Percentiles rank a stretch among this genome's conserved stretches.
phyloP scores from a whole-genome alignment of 2,888 invertebrate species.

The Leucoma salicis region DNA sequence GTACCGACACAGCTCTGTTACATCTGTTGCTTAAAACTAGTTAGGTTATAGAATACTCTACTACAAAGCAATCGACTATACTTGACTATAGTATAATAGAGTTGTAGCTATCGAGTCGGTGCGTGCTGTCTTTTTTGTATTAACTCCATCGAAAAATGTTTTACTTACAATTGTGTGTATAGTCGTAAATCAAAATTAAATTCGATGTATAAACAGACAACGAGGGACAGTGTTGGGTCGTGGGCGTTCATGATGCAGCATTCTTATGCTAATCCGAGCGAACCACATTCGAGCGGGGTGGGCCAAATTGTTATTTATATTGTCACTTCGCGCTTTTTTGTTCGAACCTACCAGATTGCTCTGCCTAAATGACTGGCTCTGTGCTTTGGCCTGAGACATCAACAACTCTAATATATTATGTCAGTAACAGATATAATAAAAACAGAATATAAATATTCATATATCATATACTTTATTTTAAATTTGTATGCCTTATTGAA shows the following conservation, averaged over 20 bases:
- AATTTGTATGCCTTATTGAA: no score
- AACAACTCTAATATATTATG: background rate
- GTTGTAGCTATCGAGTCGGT: conserved; percentile 8
- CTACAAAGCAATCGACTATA: no score
- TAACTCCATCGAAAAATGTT: conserved; percentile 50
- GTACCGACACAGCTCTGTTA: no score
- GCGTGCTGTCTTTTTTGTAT: conserved; percentile 34
- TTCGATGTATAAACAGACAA: conserved; percentile 78
- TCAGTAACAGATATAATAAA: conserved; percentile 10
- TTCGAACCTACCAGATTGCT: conserved; percentile 55
- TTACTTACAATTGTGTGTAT: conserved; percentile 72
- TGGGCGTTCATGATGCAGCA: conserved; percentile 76
- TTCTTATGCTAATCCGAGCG: conserved; percentile 80
- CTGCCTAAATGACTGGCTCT: conserved; percentile 60
- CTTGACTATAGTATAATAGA: conserved; percentile 7
- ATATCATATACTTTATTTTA: background rate
- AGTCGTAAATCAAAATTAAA: conserved; percentile 81
- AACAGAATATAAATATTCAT: conserved; percentile 2
- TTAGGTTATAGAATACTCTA: no score
- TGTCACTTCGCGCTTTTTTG: conserved; percentile 78
- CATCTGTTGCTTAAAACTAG: no score
- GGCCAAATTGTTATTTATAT: conserved; percentile 82
- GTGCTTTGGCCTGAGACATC: conserved; percentile 31
- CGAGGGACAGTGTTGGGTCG: conserved; percentile 65
- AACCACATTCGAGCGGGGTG: conserved; percentile 76